These are phyloP conservation scores for Strigamia transsilvanica DNA, from an alignment of 2,888 invertebrate genomes.

Conservation along the genomic window DNA sequence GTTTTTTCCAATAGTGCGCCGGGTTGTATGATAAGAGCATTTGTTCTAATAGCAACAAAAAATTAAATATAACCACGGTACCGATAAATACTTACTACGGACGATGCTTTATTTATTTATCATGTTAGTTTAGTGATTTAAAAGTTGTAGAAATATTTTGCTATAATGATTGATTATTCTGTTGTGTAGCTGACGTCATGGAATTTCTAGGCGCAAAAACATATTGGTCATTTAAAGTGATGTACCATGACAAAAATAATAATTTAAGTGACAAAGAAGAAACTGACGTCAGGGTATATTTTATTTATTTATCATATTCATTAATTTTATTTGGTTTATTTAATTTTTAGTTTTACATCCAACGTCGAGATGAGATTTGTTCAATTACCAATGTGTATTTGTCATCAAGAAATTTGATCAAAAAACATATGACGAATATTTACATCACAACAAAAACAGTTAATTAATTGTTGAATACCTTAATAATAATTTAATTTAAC, in stretches of 20 bases:
- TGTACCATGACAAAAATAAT: not conserved
- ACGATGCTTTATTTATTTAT: not conserved
- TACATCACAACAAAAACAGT: conserved; percentile 13
- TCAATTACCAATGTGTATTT: not conserved
- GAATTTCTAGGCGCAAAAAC: not conserved
- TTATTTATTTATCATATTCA: not conserved
- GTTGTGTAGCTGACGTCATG: not conserved
- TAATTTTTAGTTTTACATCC: not conserved
- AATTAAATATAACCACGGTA: not conserved
- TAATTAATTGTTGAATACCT: not conserved
- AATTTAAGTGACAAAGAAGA: not conserved
- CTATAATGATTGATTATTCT: not conserved
- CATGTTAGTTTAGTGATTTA: not conserved
- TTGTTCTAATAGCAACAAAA: not conserved
- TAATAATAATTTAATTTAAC: not conserved
- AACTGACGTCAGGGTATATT: not conserved
- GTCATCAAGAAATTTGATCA: not conserved
- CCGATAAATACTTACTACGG: not conserved
- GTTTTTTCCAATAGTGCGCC: not conserved
- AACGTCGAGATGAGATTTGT: not conserved
- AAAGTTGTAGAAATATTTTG: not conserved
- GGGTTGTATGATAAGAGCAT: conserved; percentile 30
- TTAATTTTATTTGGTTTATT: not conserved
- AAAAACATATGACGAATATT: not conserved
- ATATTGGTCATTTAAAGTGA: conserved; percentile 9